Conservation (phyloP, 2,888 invertebrate species). For the Heliconius charithonia region DNA sequence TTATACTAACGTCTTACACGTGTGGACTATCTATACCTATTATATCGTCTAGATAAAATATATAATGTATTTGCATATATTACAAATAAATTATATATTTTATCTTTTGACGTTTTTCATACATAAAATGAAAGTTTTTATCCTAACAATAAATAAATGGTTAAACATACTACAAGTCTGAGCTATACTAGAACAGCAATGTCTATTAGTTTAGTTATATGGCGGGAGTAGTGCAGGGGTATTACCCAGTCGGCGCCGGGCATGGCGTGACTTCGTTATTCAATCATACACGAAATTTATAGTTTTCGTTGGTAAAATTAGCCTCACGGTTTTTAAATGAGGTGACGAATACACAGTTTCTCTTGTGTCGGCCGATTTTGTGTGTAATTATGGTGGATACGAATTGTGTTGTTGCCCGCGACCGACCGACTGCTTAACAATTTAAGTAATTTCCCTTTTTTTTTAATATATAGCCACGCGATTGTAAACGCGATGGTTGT, state of each 20-base stretch:
- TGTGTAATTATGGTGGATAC: conserved; percentile 24
- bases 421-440: conserved; percentile 4
- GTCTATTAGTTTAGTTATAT: conserved; percentile 16
- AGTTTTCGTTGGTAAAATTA: conserved; percentile 64
- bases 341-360: conserved; percentile 42
- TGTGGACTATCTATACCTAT: conserved; percentile 18
- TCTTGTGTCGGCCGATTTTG: conserved; percentile 26
- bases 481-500: no score
- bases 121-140: neutral
- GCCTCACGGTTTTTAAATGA: conserved; percentile 48
- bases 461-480: no score
- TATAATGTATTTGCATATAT: neutral
- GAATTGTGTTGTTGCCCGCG: conserved; percentile 16
- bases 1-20: conserved; percentile 32
- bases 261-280: conserved; percentile 68
- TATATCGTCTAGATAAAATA: neutral
- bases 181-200: neutral
- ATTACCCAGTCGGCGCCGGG: conserved; percentile 54
- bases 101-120: neutral
- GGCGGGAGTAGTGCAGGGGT: conserved; percentile 37
- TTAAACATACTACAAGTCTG: conserved; percentile 10
- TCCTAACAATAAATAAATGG: neutral
- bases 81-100: neutral
- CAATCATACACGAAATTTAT: conserved; percentile 65
- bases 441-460: conserved; percentile 19